Conservation (phyloP, 2,888 invertebrate species). For the Drosophila paranaensis region DNA sequence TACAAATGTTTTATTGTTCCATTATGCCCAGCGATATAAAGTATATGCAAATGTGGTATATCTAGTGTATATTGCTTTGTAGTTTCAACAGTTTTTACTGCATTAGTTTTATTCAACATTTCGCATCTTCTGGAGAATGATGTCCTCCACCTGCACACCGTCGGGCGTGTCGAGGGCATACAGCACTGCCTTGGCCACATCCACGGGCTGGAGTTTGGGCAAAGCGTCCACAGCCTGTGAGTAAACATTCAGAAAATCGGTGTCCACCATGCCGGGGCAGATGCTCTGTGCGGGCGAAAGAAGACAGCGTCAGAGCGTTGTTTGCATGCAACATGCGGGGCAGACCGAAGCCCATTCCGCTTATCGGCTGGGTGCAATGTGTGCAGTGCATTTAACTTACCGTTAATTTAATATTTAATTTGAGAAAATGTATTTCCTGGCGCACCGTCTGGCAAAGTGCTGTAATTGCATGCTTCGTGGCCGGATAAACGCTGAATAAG, state of each 20-base stretch:
- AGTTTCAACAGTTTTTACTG: not conserved
- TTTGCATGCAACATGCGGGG: slow-evolving; percentile 36
- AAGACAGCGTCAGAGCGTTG: slow-evolving; percentile 29
- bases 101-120: slow-evolving; percentile 33
- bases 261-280: slow-evolving; percentile 88
- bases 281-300: slow-evolving; percentile 85
- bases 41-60: not conserved
- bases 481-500: slow-evolving; percentile 86
- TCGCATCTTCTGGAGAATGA: slow-evolving; percentile 83
- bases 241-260: slow-evolving; percentile 85
- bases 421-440: slow-evolving; percentile 86
- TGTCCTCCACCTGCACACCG: slow-evolving; percentile 86
- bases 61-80: not conserved
- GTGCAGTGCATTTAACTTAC: slow-evolving; percentile 81
- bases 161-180: slow-evolving; percentile 88
- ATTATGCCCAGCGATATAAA: not conserved
- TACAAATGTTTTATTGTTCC: not conserved
- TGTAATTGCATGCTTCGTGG: slow-evolving; percentile 87
- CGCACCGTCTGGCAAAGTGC: slow-evolving; percentile 87
- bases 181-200: slow-evolving; percentile 88
- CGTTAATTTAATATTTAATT: slow-evolving; percentile 85
- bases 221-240: slow-evolving; percentile 81
- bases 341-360: not conserved
- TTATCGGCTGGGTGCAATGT: slow-evolving; percentile 47
- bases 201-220: slow-evolving; percentile 86